phyloP scores from a whole-genome alignment of 1,140 invertebrate species.

The Oryctes rhinoceros region DNA sequence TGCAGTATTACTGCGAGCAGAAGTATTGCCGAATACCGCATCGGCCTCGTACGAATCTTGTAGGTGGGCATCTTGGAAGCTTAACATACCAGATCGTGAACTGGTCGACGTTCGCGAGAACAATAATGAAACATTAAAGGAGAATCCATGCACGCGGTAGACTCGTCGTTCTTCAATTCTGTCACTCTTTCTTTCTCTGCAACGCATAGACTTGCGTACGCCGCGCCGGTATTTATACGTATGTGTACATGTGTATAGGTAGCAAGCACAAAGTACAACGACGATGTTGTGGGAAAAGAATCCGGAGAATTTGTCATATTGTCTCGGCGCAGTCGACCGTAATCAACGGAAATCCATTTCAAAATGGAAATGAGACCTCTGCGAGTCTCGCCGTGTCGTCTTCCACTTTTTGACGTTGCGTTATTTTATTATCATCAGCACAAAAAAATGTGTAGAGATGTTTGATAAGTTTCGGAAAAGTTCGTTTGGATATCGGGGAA shows the following conservation, averaged over 20 bases:
- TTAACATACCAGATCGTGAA: not conserved
- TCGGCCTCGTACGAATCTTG: too few relatives aligned
- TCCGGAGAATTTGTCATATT: slow-evolving; percentile 14
- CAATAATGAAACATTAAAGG: slow-evolving; percentile 1
- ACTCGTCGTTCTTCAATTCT: not conserved
- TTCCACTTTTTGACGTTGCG: too few relatives aligned
- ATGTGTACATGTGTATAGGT: not conserved
- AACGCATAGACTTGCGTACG: too few relatives aligned
- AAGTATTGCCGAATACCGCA: too few relatives aligned
- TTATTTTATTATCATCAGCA: too few relatives aligned
- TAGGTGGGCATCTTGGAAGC: too few relatives aligned
- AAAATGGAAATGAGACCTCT: not conserved
- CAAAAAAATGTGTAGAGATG: too few relatives aligned
- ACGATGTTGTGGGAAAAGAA: not conserved
- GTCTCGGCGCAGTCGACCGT: not conserved
- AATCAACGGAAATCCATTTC: slow-evolving; percentile 9
- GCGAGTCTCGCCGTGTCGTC: too few relatives aligned
- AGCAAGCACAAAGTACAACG: not conserved
- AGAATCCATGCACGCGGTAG: slow-evolving; percentile 7
- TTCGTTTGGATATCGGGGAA: too few relatives aligned
- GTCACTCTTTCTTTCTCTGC: too few relatives aligned
- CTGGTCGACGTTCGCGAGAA: slow-evolving; percentile 1
- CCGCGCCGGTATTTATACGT: not conserved
- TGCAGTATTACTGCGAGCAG: too few relatives aligned
- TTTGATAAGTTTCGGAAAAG: too few relatives aligned